These are phyloP conservation scores for Prionace glauca DNA, from an alignment of 2,797 vertebrate species.

Conservation along the genomic window DNA sequence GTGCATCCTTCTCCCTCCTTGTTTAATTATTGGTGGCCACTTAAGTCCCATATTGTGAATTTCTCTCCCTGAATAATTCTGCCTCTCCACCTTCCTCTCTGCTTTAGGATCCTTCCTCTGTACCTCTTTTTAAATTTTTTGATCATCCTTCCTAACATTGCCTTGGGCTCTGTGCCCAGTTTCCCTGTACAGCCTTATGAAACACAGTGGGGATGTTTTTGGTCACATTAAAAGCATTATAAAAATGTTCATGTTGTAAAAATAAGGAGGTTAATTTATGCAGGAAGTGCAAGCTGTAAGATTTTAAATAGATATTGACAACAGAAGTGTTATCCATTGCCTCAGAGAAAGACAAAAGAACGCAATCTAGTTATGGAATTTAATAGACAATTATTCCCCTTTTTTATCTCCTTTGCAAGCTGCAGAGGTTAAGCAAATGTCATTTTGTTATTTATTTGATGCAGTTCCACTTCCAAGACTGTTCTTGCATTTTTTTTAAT, in stretches of 20 bases:
- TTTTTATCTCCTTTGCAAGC: not conserved
- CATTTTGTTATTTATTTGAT: constrained; percentile 11
- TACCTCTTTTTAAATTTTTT: not conserved
- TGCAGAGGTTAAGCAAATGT: not conserved
- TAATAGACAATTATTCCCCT: not conserved
- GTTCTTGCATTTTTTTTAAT: not conserved
- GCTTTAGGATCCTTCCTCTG: not conserved
- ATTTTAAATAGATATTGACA: not conserved
- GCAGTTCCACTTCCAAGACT: not conserved
- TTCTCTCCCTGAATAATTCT: not conserved
- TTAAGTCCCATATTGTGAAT: not conserved
- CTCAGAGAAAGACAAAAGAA: too few species aligned
- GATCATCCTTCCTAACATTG: not conserved
- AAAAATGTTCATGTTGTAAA: not conserved
- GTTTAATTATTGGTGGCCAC: not conserved
- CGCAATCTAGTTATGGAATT: too few species aligned
- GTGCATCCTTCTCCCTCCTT: not conserved
- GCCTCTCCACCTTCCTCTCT: not conserved
- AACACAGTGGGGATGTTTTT: not conserved
- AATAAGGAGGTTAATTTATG: not conserved
- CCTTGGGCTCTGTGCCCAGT: not conserved
- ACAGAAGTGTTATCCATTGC: not conserved
- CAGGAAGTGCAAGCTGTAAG: not conserved
- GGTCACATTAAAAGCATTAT: not conserved
- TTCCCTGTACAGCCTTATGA: not conserved